Percentiles rank a stretch among this genome's conserved stretches.
Evolutionary conservation across 1,140 invertebrate species (phyloP).

Genomic region (Luehdorfia chinensis): DNA sequence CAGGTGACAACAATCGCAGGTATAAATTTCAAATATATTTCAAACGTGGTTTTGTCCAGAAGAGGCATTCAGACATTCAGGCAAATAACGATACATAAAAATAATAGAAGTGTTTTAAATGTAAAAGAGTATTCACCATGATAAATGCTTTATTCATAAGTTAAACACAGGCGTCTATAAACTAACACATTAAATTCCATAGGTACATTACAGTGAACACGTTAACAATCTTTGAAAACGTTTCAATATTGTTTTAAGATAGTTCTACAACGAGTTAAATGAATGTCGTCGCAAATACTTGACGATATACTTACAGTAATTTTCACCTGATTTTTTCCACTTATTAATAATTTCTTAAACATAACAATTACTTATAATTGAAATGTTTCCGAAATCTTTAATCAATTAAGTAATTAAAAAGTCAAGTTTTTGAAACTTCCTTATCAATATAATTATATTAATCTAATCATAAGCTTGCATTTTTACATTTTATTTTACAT

Average conservation of each 20-base stretch:
- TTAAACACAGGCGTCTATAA: slow-evolving; percentile 49
- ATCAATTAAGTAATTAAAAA: background rate
- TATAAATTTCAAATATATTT: too few relatives aligned
- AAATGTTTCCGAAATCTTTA: slow-evolving; percentile 9
- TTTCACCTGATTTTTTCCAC: too few relatives aligned
- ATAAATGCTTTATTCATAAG: slow-evolving; percentile 38
- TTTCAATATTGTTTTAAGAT: slow-evolving; percentile 8
- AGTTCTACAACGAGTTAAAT: too few relatives aligned
- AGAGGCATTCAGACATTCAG: too few relatives aligned
- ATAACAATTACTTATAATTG: slow-evolving; percentile 14
- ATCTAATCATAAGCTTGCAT: slow-evolving; percentile 42
- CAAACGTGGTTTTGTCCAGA: too few relatives aligned
- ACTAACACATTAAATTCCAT: slow-evolving; percentile 46
- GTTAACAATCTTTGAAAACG: slow-evolving; percentile 9
- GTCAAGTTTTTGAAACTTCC: background rate
- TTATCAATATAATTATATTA: slow-evolving; percentile 14
- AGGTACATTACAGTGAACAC: slow-evolving; percentile 43
- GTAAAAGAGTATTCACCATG: too few relatives aligned
- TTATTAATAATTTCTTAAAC: slow-evolving; percentile 4
- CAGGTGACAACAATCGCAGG: too few relatives aligned
- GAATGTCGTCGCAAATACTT: too few relatives aligned
- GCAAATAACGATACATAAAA: too few relatives aligned
- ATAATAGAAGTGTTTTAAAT: too few relatives aligned
- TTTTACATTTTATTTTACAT: slow-evolving; percentile 31
- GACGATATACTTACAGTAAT: too few relatives aligned